A percentile compares a stretch with the other conserved stretches of the same genome.
Evolutionary conservation across 2,113 vertebrate genomes (phyloP).

Genomic region (Brevimyrus niger): DNA sequence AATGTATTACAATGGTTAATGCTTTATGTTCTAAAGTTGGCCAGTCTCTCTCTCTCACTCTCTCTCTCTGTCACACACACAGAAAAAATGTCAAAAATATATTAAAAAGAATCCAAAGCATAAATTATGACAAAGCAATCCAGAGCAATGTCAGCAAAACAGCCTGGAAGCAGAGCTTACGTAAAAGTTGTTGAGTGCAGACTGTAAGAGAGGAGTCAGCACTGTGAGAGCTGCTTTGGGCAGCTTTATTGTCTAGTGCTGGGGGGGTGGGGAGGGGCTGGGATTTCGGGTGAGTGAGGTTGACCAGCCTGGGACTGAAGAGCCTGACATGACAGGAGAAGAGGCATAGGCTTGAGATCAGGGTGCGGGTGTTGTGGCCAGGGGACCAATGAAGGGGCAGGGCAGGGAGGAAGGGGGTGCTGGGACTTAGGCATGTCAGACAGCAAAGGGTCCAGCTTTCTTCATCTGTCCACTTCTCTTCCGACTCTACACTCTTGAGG

Average conservation of each 20-base stretch:
- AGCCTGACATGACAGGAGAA: not conserved
- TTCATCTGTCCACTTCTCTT: not conserved
- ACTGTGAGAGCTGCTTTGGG: not conserved
- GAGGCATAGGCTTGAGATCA: not conserved
- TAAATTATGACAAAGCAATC: not conserved
- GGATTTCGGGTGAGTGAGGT: not conserved
- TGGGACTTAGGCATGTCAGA: not conserved
- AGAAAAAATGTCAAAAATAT: not conserved
- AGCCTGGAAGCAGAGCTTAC: not conserved
- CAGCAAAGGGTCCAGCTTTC: not conserved
- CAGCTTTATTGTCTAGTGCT: not conserved
- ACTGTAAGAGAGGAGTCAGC: not conserved
- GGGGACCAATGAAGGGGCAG: not conserved
- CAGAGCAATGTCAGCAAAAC: not conserved
- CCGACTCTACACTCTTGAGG: not conserved
- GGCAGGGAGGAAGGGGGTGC: not conserved
- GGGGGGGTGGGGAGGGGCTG: not conserved
- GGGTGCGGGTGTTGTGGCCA: not conserved
- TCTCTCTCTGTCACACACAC: not conserved
- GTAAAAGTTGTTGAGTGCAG: not conserved
- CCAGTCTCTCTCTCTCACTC: not conserved
- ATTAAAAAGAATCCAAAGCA: not conserved
- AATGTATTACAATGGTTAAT: not conserved
- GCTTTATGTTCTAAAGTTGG: not conserved
- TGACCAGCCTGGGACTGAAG: not conserved